Evolutionary conservation across 2,797 vertebrate species (phyloP).

Genomic region (Chaetodon trifasciatus): DNA sequence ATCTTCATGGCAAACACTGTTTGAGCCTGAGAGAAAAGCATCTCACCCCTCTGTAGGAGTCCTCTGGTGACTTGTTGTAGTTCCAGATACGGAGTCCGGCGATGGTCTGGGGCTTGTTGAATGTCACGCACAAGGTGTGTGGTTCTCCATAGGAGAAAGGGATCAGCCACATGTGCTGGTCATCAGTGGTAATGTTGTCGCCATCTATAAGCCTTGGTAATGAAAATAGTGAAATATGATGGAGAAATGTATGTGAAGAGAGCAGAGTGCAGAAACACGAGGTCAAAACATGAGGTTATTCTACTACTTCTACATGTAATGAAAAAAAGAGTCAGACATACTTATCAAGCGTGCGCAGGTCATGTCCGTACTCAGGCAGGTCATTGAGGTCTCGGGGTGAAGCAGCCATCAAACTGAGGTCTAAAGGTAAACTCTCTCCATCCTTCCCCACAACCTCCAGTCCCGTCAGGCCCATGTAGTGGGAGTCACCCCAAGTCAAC

Average conservation of each 20-base stretch:
- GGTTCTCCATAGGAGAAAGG: constrained; percentile 91
- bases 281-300: neutral
- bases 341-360: constrained; percentile 94
- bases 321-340: constrained; percentile 60
- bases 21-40: neutral
- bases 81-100: constrained; percentile 97
- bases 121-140: constrained; percentile 89
- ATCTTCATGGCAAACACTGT: neutral
- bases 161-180: constrained; percentile 97
- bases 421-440: constrained; percentile 89
- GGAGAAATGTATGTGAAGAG: neutral
- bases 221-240: neutral
- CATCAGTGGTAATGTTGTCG: constrained; percentile 93
- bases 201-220: constrained; percentile 92
- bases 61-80: constrained; percentile 98
- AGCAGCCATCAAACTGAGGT: constrained; percentile 87
- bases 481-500: constrained; percentile 93
- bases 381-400: constrained; percentile 92
- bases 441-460: constrained; percentile 93
- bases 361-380: constrained; percentile 89
- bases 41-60: constrained; percentile 98
- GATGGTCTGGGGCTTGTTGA: constrained; percentile 88
- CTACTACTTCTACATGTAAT: neutral
- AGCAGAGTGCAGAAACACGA: neutral
- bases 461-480: constrained; percentile 94